Evolutionary conservation across 2,888 invertebrate genomes (phyloP).

Genomic region (Hirtodrosophila histrioides): DNA sequence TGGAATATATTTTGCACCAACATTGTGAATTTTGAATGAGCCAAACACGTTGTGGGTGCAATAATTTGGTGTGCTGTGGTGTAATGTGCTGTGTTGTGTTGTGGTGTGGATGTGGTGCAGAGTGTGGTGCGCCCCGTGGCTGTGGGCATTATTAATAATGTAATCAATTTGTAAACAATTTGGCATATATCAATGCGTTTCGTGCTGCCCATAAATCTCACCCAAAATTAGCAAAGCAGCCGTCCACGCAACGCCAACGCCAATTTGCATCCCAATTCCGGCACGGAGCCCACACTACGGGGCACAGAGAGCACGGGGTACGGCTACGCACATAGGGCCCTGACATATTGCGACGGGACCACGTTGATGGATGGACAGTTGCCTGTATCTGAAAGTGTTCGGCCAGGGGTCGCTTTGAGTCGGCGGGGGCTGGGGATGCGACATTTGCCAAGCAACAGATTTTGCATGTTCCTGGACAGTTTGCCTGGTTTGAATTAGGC

Average conservation of each 20-base stretch:
- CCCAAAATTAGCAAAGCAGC: conserved; percentile 62
- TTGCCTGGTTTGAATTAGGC: conserved; percentile 17
- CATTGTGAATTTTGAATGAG: conserved; percentile 63
- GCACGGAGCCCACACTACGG: background rate
- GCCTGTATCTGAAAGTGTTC: conserved; percentile 37
- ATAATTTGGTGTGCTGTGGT: background rate
- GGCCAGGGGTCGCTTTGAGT: background rate
- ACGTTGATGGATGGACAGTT: conserved; percentile 69
- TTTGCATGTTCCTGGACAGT: conserved; percentile 42
- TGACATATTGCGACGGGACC: conserved; percentile 70
- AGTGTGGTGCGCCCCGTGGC: conserved; percentile 10
- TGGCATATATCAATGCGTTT: conserved; percentile 76
- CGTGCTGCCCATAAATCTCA: conserved; percentile 74
- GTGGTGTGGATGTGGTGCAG: conserved; percentile 1
- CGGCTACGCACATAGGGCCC: conserved; percentile 41
- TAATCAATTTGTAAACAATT: conserved; percentile 79
- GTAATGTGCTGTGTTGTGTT: background rate
- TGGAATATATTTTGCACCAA: conserved; percentile 52
- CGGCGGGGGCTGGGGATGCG: background rate
- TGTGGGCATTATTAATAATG: conserved; percentile 76
- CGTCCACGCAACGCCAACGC: conserved; percentile 52
- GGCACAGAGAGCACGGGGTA: background rate
- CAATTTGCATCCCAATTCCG: conserved; percentile 54
- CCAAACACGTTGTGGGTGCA: conserved; percentile 16
- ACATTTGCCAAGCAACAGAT: conserved; percentile 45